phyloP scores from a whole-genome alignment of 2,888 invertebrate genomes.

The Drosophila formosana region DNA sequence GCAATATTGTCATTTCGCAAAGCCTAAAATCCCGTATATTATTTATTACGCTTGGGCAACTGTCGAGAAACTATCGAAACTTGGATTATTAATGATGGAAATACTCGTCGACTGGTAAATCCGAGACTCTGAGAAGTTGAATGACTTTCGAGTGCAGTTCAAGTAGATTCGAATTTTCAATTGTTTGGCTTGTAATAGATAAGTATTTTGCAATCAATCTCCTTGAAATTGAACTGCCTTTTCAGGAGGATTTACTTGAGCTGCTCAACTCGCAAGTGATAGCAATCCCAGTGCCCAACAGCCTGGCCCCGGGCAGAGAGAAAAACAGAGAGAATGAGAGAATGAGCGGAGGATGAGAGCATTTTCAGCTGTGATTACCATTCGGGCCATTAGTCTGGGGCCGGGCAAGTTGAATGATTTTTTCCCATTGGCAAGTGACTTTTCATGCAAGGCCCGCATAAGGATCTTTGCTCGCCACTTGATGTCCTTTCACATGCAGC shows the following conservation, averaged over 20 bases:
- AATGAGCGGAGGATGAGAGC: constrained; percentile 9
- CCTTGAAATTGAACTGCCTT: constrained; percentile 39
- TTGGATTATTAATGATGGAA: background rate
- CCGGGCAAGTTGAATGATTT: constrained; percentile 43
- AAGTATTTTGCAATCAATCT: constrained; percentile 49
- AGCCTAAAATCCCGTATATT: too few species aligned
- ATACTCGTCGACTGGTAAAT: background rate
- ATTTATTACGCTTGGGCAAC: background rate
- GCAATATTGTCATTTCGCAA: too few species aligned
- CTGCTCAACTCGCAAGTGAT: constrained; percentile 16
- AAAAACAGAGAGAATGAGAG: background rate
- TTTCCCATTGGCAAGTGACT: constrained; percentile 43
- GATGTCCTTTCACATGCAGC: constrained; percentile 50
- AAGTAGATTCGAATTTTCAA: constrained; percentile 18
- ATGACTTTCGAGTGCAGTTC: constrained; percentile 16
- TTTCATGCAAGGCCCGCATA: constrained; percentile 37
- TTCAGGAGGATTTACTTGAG: constrained; percentile 14
- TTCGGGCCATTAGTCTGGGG: constrained; percentile 51
- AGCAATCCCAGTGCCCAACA: constrained; percentile 19
- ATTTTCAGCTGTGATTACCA: constrained; percentile 49
- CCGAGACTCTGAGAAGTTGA: constrained; percentile 1
- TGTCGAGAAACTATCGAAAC: background rate
- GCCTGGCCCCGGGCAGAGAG: constrained; percentile 11
- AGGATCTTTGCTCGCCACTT: constrained; percentile 47
- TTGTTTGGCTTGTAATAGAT: constrained; percentile 45